Evolutionary conservation across 2,888 invertebrate genomes (phyloP), one percentile per base, ranked within the genome.

Genomic region (Sphaerophoria taeniata): DNA sequence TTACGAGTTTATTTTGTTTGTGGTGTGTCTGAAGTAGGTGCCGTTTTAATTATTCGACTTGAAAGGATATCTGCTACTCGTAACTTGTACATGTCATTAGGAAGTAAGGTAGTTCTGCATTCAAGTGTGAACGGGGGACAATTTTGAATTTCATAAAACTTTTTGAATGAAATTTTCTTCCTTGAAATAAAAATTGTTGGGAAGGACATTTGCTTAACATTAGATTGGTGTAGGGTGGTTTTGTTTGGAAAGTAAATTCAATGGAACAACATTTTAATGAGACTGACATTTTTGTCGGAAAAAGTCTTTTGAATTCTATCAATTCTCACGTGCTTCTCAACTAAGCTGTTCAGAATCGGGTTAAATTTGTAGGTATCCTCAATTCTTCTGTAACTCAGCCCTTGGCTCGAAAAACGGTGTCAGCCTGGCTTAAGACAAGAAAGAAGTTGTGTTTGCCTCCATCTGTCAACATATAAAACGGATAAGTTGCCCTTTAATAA

Each of bases 21-120:
- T 70, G 63, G 60, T 70, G 24, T 70, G 63, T 70, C 11, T 34
- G 56, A 53, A 12, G 33, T 63, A 11, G 76, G 81, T 73, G 81
- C 69, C 70, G 70, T 81, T 77, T 77, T 85, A 81, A 85, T 81
- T 85, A 81, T 70, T 77, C 74, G 85, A 81, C 76, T 74, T 85
- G 63, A 71, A 81, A 49, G 9, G 81, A 81, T 81, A 78, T 70
- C 61, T 69, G 53, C 53, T 58, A 58, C 49, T 55, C 6, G 39
- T 51, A 11, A 58, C 49, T 55, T 7, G 39, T 51, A 11, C 49
- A 72, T 47, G 51, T 80, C 76, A 80, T 73, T 85, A 76, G 31
- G 47, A 33, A 14, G 6, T 7, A 7, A 33, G 16, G 47, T n/a
- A 75, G 63, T 70, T 12, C 45, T n/a, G 4, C 11, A 4, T 7